Percentiles rank a stretch among this genome's conserved stretches.
These are phyloP conservation scores for Myzus persicae DNA, from an alignment of 1,140 invertebrate species.

Conservation along the genomic window DNA sequence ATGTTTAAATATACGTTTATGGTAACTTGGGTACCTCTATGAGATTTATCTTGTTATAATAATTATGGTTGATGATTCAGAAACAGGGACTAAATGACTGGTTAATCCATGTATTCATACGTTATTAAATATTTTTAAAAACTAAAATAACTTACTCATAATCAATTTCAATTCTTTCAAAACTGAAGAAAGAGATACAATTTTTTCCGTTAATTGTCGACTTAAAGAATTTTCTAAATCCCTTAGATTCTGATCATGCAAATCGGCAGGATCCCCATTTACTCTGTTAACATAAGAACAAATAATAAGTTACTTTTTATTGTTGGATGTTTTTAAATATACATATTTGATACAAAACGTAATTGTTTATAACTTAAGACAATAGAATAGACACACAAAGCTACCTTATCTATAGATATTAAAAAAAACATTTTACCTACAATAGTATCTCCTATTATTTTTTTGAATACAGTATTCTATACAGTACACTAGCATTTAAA, in stretches of 20 bases:
- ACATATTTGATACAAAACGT: background rate
- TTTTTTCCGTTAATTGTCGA: conserved; percentile 47
- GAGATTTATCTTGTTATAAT: background rate
- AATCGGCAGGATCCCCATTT: conserved; percentile 41
- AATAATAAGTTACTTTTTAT: background rate
- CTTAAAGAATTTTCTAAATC: conserved; percentile 45
- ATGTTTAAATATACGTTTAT: no score
- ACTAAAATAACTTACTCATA: conserved; percentile 36
- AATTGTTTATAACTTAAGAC: background rate
- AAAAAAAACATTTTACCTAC: no score
- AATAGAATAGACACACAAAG: no score
- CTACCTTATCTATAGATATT: no score
- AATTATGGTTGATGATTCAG: background rate
- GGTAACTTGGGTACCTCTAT: background rate
- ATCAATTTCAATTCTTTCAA: conserved; percentile 49
- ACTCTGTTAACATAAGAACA: background rate
- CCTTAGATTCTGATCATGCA: conserved; percentile 27
- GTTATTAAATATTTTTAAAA: background rate
- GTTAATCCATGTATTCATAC: background rate
- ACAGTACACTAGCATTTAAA: no score
- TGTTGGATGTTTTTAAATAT: background rate
- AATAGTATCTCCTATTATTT: no score
- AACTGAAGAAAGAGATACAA: background rate
- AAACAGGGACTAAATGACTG: background rate
- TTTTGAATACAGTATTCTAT: background rate